Conservation (phyloP, 35 echinoderm and acorn worm genomes). For the Chiridota heheva region DNA sequence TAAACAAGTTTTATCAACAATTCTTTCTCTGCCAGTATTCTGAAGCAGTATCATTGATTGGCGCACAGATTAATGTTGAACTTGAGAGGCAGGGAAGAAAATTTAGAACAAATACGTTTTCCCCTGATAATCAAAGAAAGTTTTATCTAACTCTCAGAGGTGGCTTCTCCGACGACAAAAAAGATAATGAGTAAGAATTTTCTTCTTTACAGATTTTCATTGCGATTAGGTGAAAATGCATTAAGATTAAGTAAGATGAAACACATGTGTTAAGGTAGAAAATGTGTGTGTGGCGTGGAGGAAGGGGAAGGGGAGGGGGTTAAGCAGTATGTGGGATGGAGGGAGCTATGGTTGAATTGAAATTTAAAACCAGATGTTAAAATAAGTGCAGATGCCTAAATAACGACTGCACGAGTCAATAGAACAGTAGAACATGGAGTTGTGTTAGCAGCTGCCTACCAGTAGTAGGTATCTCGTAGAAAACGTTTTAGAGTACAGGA, state of each 20-base stretch:
- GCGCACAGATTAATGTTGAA: slow-evolving; percentile 24
- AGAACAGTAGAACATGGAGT: too few species aligned
- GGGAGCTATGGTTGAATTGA: too few species aligned
- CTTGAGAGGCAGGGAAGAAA: slow-evolving; percentile 31
- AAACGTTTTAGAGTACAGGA: too few species aligned
- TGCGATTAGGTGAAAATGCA: neutral
- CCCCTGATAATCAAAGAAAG: neutral
- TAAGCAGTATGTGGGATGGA: too few species aligned
- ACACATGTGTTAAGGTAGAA: neutral
- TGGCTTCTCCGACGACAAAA: slow-evolving; percentile 48
- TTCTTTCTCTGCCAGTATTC: too few species aligned
- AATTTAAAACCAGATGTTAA: too few species aligned
- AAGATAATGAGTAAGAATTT: slow-evolving; percentile 42
- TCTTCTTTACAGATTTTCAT: neutral
- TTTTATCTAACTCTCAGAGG: slow-evolving; percentile 53
- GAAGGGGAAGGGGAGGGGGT: neutral
- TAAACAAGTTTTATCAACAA: too few species aligned
- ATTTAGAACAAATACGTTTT: slow-evolving; percentile 23
- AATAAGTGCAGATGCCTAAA: too few species aligned
- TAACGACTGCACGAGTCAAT: too few species aligned
- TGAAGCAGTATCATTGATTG: slow-evolving; percentile 11
- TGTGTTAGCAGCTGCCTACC: too few species aligned
- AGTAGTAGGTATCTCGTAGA: too few species aligned
- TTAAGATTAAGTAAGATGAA: neutral
- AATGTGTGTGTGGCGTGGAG: neutral